Evolutionary conservation across 1,140 invertebrate species (phyloP).

Genomic region (Drosophila ambigua): DNA sequence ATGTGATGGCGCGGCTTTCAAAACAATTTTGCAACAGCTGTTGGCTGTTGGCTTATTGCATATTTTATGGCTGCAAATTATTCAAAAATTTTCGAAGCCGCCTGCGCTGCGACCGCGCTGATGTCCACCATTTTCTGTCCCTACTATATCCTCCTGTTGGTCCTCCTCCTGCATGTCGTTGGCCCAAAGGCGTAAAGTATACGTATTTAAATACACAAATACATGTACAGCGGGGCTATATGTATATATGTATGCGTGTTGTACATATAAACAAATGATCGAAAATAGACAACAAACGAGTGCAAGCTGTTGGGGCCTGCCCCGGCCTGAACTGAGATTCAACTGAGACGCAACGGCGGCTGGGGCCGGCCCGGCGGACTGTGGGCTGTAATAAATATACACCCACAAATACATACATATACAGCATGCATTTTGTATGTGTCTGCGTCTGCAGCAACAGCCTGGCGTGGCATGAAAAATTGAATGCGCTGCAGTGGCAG

Average conservation of each 20-base stretch:
- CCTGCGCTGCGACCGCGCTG: constrained; percentile 45
- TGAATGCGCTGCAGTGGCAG: constrained; percentile 55
- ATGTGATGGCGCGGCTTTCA: constrained; percentile 84
- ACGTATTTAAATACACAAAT: constrained; percentile 24
- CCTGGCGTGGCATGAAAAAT: constrained; percentile 79
- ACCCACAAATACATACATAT: constrained; percentile 9
- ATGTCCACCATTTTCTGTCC: neutral
- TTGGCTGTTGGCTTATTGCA: constrained; percentile 82
- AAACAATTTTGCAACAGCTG: constrained; percentile 84
- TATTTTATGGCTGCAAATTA: constrained; percentile 84
- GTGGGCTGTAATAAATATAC: constrained; percentile 21
- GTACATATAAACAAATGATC: constrained; percentile 68
- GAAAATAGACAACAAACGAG: constrained; percentile 67
- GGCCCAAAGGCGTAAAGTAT: constrained; percentile 23
- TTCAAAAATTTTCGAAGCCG: constrained; percentile 83
- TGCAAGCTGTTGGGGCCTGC: neutral
- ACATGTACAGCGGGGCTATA: constrained; percentile 11
- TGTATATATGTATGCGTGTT: constrained; percentile 31
- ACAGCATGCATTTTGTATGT: constrained; percentile 49
- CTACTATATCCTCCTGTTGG: no score
- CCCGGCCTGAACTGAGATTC: neutral
- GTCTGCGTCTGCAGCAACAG: constrained; percentile 64
- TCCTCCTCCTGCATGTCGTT: neutral
- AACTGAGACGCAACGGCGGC: neutral
- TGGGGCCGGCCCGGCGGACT: constrained; percentile 1